Evolutionary conservation across 2,888 invertebrate species (phyloP).

Genomic region (Koerneria pararmatus): DNA sequence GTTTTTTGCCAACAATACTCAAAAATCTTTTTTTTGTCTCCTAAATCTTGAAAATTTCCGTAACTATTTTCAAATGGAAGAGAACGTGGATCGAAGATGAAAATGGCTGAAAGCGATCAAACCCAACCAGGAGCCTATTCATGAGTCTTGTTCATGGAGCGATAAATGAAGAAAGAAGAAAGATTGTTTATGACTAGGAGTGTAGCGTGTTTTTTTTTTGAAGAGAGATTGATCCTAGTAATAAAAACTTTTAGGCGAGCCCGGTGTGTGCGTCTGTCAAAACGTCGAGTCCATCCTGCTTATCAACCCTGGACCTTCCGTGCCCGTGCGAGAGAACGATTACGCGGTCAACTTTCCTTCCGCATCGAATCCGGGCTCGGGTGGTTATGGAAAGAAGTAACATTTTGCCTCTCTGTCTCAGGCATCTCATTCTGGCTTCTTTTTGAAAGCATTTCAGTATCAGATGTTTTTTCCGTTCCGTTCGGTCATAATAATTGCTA

Average conservation of each 20-base stretch:
- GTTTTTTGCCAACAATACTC: too few species aligned
- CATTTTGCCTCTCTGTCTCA: slow-evolving; percentile 1
- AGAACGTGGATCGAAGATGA: too few species aligned
- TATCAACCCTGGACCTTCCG: slow-evolving; percentile 55
- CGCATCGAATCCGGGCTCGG: slow-evolving; percentile 15
- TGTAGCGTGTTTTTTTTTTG: too few species aligned
- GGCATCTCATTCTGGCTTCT: slow-evolving; percentile 13
- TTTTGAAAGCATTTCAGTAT: neutral
- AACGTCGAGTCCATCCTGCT: slow-evolving; percentile 59
- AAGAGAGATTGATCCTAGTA: neutral
- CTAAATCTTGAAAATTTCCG: too few species aligned
- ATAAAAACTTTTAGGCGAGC: slow-evolving; percentile 34
- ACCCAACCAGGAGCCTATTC: too few species aligned
- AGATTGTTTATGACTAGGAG: too few species aligned
- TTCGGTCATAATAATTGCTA: neutral
- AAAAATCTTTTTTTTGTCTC: too few species aligned
- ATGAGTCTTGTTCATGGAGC: too few species aligned
- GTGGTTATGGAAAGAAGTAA: slow-evolving; percentile 28
- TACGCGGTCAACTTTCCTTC: slow-evolving; percentile 32
- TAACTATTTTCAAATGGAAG: too few species aligned
- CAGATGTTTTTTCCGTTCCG: neutral
- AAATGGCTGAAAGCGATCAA: too few species aligned
- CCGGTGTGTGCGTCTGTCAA: slow-evolving; percentile 58
- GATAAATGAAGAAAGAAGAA: too few species aligned
- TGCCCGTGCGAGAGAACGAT: slow-evolving; percentile 44